Evolutionary conservation across 1,140 invertebrate species (phyloP).

Genomic region (Druon quercuslanigerum): DNA sequence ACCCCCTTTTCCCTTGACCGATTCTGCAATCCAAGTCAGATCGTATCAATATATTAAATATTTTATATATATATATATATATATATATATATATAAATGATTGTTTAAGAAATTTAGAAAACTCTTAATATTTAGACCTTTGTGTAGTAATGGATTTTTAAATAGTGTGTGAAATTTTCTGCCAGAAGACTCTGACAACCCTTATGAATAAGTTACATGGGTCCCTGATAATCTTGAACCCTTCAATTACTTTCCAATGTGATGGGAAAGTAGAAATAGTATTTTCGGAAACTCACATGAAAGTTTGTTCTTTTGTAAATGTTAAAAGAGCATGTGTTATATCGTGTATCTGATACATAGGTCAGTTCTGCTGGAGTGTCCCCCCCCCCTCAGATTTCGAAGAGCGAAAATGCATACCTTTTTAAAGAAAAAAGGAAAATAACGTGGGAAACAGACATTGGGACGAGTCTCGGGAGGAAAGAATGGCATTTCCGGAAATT

Average conservation of each 20-base stretch:
- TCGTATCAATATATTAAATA: too few relatives aligned
- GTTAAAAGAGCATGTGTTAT: background rate
- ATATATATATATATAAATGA: too few relatives aligned
- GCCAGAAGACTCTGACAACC: background rate
- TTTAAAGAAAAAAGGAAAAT: conserved; percentile 11
- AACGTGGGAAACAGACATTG: conserved; percentile 18
- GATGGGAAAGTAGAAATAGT: conserved; percentile 5
- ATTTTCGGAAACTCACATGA: too few relatives aligned
- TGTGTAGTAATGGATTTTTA: background rate
- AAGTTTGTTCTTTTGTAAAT: conserved; percentile 2
- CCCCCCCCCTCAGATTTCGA: background rate
- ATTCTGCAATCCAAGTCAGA: too few relatives aligned
- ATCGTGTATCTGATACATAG: background rate
- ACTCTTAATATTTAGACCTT: too few relatives aligned
- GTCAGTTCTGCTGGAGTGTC: background rate
- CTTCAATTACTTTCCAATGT: background rate
- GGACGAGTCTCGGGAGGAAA: background rate
- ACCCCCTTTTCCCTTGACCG: too few relatives aligned
- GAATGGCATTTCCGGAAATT: conserved; percentile 29
- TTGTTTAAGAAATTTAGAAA: too few relatives aligned
- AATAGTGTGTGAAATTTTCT: background rate
- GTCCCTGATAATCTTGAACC: too few relatives aligned
- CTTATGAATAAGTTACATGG: background rate
- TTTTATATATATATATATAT: too few relatives aligned
- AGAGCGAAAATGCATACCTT: conserved; percentile 12